phyloP scores from a whole-genome alignment of 2,113 vertebrate genomes.

The Pipra filicauda region DNA sequence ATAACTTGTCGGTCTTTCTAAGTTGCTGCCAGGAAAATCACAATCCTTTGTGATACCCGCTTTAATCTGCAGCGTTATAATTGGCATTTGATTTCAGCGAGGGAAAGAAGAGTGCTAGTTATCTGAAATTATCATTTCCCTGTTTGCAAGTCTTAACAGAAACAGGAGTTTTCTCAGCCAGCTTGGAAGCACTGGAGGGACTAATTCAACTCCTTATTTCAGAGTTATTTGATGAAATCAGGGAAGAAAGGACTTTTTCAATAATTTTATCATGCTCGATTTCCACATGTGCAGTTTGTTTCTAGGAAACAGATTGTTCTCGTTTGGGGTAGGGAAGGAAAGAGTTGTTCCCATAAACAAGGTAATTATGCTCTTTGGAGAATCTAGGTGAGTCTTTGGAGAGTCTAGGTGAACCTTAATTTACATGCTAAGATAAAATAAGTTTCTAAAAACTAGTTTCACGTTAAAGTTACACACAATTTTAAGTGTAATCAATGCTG shows the following conservation, averaged over 20 bases:
- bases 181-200: background rate
- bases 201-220: background rate
- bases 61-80: background rate
- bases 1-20: background rate
- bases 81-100: background rate
- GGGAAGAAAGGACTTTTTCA: background rate
- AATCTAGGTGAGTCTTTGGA: background rate
- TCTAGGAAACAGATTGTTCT: background rate
- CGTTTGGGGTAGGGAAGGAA: background rate
- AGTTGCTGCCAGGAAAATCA: background rate
- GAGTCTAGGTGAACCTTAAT: background rate
- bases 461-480: background rate
- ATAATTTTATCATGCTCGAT: background rate
- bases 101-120: background rate
- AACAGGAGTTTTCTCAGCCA: background rate
- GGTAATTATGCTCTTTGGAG: background rate
- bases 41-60: background rate
- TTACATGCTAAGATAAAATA: background rate
- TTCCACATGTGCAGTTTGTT: background rate
- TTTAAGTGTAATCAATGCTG: background rate
- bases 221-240: background rate
- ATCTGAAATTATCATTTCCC: background rate
- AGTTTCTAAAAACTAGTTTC: background rate
- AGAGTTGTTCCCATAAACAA: background rate
- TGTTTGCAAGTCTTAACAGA: background rate